phyloP scores from a whole-genome alignment of 2,113 vertebrate species.

The Neoarius graeffei region DNA sequence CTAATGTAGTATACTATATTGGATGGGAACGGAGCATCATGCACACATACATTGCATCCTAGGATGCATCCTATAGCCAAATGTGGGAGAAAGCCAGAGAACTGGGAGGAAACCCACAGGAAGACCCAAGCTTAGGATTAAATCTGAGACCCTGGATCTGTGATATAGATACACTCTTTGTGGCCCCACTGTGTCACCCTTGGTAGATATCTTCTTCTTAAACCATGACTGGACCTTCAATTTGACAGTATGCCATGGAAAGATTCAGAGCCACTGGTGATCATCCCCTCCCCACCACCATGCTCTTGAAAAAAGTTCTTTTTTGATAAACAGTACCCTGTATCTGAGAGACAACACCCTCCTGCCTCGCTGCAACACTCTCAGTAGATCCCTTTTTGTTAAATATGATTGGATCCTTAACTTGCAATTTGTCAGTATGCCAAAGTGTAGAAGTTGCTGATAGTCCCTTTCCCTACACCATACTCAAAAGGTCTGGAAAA shows the following conservation, averaged over 20 bases:
- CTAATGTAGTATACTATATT: background rate
- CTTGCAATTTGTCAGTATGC: too few species aligned
- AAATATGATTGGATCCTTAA: too few species aligned
- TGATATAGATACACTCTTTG: background rate
- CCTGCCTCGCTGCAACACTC: too few species aligned
- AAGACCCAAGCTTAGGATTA: background rate
- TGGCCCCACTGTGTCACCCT: background rate
- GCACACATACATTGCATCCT: background rate
- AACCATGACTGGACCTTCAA: background rate
- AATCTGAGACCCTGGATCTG: background rate
- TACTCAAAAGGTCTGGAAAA: background rate
- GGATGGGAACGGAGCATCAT: background rate
- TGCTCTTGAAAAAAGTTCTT: background rate
- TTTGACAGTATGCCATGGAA: background rate
- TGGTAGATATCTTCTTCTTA: background rate
- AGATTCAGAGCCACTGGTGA: background rate
- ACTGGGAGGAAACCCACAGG: background rate
- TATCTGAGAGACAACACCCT: too few species aligned
- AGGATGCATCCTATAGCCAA: background rate
- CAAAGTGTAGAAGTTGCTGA: background rate
- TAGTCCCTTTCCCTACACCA: background rate
- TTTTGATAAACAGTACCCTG: background rate
- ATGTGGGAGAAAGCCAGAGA: background rate
- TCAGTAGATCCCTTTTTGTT: too few species aligned
- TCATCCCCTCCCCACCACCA: background rate